Evolutionary conservation across 2,888 invertebrate genomes (phyloP).

Genomic region (Drosophila longiperda): DNA sequence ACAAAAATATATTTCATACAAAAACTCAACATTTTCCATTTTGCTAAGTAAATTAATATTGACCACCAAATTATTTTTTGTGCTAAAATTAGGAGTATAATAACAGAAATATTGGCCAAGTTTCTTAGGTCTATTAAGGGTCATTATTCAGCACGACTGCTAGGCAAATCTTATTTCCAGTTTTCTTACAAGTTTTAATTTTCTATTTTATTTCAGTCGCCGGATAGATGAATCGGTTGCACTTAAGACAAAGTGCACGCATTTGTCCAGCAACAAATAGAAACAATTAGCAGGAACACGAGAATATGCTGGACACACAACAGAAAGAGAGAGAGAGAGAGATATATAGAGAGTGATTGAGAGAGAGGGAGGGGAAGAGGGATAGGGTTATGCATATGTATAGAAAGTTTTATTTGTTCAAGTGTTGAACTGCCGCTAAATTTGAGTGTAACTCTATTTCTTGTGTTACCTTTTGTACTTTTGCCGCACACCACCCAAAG

Average conservation of each 20-base stretch:
- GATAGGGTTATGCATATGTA: constrained; percentile 11
- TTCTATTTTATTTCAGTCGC: neutral
- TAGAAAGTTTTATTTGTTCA: constrained; percentile 66
- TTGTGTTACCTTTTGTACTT: constrained; percentile 69
- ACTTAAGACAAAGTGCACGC: constrained; percentile 77
- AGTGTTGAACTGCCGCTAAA: constrained; percentile 77
- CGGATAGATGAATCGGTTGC: constrained; percentile 50
- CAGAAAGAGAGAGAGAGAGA: neutral
- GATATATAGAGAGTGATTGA: neutral
- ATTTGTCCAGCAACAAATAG: constrained; percentile 55
- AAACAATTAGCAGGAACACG: constrained; percentile 69
- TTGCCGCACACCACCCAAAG: constrained; percentile 62
- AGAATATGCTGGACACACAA: constrained; percentile 67
- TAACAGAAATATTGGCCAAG: no score
- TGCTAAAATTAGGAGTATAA: neutral
- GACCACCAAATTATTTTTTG: no score
- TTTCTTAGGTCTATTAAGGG: neutral
- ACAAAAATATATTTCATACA: neutral
- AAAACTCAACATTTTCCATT: neutral
- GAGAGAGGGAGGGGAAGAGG: neutral
- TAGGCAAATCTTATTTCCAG: neutral
- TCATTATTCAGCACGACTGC: neutral
- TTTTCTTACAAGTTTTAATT: neutral
- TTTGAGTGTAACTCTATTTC: constrained; percentile 72
- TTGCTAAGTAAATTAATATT: neutral